Evolutionary conservation across 2,113 vertebrate genomes (phyloP), one percentile per base, ranked within the genome.

Genomic region (Festucalex cinctus): DNA sequence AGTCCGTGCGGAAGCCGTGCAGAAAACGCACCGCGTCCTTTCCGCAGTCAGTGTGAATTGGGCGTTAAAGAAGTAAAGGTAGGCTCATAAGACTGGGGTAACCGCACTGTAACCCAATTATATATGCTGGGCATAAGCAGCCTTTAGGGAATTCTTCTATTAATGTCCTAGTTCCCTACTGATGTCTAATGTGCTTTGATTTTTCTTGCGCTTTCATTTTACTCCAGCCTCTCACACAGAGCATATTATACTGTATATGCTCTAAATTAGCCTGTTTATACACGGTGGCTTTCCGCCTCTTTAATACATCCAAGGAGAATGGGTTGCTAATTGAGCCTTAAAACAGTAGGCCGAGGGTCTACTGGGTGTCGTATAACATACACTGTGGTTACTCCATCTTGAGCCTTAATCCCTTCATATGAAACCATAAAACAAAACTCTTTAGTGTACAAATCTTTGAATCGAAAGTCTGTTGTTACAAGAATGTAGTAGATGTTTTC

Each of bases 31-130:
- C n/a, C n/a, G n/a, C n/a, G n/a, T n/a, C n/a, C n/a, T n/a, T n/a
- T n/a, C n/a, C n/a, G n/a, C n/a, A n/a, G n/a, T n/a, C n/a, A n/a
- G n/a, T n/a, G n/a, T n/a, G n/a, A n/a, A n/a, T n/a, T n/a, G n/a
- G n/a, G n/a, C n/a, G n/a, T 63, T 78, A 71, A 79, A 68, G 73
- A 69, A 78, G 60, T 80, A 81, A 79, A 77, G 58, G 63, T 68
- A 43, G 51, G 62, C 61, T 82, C 78, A 73, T 69, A 60, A 79
- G 65, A 81, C 71, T 77, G 65, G 67, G 56, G 60, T 79, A 76
- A 76, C 70, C 54, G 69, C 80, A 78, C 80, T 85, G 69, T 77
- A 85, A 80, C 73, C 72, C 66, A 82, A 80, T 85, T 82, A 85
- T 76, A 76, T 43, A 68, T 49, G 62, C 66, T 26, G 43, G 51